Conservation (phyloP, 1,140 invertebrate genomes). For the Cydia strobilella region DNA sequence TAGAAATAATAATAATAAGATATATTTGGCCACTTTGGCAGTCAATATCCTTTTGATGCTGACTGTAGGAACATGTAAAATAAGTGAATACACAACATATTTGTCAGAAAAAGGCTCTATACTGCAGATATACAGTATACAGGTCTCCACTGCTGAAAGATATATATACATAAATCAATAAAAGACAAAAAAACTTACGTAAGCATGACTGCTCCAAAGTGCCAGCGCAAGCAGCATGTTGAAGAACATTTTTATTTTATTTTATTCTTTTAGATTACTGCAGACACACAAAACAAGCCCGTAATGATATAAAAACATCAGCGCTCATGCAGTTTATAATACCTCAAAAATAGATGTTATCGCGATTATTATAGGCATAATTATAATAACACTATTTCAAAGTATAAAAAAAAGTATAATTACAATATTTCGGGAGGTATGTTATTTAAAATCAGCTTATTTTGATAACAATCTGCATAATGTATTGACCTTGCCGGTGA, state of each 20-base stretch:
- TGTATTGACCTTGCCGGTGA: constrained; percentile 1
- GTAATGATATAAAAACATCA: neutral
- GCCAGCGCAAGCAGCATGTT: neutral
- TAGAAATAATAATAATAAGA: too few relatives aligned
- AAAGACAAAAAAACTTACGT: neutral
- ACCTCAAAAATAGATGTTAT: neutral
- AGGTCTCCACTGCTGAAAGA: neutral
- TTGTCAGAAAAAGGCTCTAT: too few relatives aligned
- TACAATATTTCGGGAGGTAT: neutral
- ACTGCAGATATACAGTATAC: too few relatives aligned
- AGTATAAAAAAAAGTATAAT: neutral
- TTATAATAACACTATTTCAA: neutral
- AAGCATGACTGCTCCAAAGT: neutral
- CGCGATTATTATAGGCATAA: neutral
- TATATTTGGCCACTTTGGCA: too few relatives aligned
- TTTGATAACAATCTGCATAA: neutral
- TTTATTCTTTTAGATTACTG: neutral
- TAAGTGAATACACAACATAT: too few relatives aligned
- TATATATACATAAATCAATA: neutral
- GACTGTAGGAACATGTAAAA: too few relatives aligned
- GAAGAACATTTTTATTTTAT: neutral
- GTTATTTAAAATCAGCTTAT: neutral
- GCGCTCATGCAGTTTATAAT: constrained; percentile 2
- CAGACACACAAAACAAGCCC: neutral
- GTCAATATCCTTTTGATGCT: too few relatives aligned